Evolutionary conservation across 2,888 invertebrate species (phyloP).

Genomic region (Phlogophora meticulosa): DNA sequence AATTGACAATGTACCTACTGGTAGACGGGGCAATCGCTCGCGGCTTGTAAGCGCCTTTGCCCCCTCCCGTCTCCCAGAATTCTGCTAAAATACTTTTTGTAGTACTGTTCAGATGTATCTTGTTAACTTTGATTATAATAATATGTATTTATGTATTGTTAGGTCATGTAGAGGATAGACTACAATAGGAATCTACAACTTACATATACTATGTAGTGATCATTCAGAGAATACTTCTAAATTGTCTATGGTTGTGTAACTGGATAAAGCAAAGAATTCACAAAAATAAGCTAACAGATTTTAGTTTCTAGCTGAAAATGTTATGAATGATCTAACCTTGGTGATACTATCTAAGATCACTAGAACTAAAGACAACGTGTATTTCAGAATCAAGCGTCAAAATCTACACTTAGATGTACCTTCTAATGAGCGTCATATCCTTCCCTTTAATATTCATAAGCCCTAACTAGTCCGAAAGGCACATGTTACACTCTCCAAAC

Average conservation of each 20-base stretch:
- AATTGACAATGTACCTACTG: slow-evolving; percentile 87
- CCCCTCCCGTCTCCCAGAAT: slow-evolving; percentile 63
- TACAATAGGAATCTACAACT: background rate
- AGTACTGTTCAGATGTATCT: slow-evolving; percentile 55
- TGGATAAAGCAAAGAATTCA: background rate
- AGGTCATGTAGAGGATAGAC: slow-evolving; percentile 9
- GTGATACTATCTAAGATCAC: too few relatives aligned
- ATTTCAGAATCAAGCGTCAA: background rate
- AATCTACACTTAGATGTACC: background rate
- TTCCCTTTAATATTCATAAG: slow-evolving; percentile 63
- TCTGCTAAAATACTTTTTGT: slow-evolving; percentile 71
- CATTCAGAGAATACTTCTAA: background rate
- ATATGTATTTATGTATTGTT: slow-evolving; percentile 49
- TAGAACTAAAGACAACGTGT: background rate
- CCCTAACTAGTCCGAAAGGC: slow-evolving; percentile 45
- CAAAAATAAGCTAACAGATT: background rate
- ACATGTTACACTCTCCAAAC: slow-evolving; percentile 40
- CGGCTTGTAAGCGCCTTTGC: slow-evolving; percentile 82
- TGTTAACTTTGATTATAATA: slow-evolving; percentile 63
- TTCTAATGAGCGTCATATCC: slow-evolving; percentile 28
- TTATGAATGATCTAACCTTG: background rate
- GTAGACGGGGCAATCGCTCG: slow-evolving; percentile 83
- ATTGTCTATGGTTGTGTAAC: background rate
- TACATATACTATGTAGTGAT: slow-evolving; percentile 18
- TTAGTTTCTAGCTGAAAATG: too few relatives aligned